A percentile compares a stretch with the other conserved stretches of the same genome.
Conservation (phyloP, 2,113 vertebrate species). For the Otocyon megalotis region DNA sequence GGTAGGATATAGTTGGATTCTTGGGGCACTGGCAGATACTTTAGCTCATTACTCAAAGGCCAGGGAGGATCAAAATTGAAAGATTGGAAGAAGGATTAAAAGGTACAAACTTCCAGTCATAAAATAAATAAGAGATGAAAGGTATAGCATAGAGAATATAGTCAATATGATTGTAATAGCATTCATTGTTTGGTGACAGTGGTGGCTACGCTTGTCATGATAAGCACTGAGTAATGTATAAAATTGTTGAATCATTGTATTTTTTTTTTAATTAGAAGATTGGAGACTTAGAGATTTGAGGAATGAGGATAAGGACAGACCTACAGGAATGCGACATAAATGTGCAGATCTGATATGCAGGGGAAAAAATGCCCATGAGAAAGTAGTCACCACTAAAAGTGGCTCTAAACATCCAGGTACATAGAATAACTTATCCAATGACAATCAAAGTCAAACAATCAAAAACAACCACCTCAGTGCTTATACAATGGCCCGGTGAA, state of each 20-base stretch:
- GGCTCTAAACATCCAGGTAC: background rate
- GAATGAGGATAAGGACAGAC: background rate
- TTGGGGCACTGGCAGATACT: background rate
- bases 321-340: background rate
- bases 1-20: background rate
- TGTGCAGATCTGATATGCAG: background rate
- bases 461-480: background rate
- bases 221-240: background rate
- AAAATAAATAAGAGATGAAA: background rate
- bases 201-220: background rate
- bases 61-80: background rate
- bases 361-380: background rate
- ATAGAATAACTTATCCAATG: background rate
- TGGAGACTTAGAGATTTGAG: background rate
- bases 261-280: background rate
- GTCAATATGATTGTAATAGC: background rate
- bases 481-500: background rate
- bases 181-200: background rate
- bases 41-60: background rate
- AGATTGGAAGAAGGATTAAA: background rate
- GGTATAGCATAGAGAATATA: background rate
- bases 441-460: background rate
- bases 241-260: background rate
- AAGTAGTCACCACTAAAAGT: background rate
- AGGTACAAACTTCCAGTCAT: background rate